Percentiles rank a stretch among this genome's conserved stretches.
Conservation (phyloP, 2,797 vertebrate genomes). For the Urophycis tenuis region DNA sequence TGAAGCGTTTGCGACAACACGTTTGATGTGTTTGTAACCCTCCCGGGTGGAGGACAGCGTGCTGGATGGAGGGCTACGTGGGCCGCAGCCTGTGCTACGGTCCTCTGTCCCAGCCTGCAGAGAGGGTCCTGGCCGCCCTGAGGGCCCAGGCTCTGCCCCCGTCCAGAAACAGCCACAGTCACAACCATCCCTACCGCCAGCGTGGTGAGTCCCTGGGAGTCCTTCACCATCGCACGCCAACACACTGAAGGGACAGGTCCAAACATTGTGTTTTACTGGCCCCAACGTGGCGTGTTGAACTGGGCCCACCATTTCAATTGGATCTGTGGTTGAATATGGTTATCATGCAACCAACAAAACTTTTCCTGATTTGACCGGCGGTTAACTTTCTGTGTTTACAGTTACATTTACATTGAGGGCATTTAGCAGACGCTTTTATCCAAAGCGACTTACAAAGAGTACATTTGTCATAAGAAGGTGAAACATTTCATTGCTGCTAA, state of each 20-base stretch:
- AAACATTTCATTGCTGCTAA: too few species aligned
- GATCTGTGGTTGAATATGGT: background rate
- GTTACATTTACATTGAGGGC: too few species aligned
- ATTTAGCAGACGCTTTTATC: too few species aligned
- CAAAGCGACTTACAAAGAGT: too few species aligned
- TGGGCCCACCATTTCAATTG: conserved; percentile 3
- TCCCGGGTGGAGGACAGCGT: too few species aligned
- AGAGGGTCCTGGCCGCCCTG: conserved; percentile 78
- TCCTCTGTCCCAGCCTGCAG: conserved; percentile 74
- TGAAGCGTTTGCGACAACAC: too few species aligned
- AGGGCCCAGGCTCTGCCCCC: conserved; percentile 54
- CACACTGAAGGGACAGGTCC: too few species aligned
- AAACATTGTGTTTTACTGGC: too few species aligned
- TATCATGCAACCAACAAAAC: background rate
- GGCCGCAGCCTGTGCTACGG: conserved; percentile 56
- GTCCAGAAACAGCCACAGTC: conserved; percentile 39
- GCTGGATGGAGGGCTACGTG: conserved; percentile 65
- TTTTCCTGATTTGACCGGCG: background rate
- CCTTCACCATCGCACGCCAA: background rate
- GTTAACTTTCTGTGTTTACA: background rate
- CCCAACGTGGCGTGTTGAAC: too few species aligned
- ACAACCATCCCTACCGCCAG: conserved; percentile 15
- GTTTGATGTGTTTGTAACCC: too few species aligned
- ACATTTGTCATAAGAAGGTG: too few species aligned
- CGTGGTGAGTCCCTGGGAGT: conserved; percentile 67